Base-by-base conservation (phyloP, 2,797 vertebrate species). In the Esox masquinongy region DNA sequence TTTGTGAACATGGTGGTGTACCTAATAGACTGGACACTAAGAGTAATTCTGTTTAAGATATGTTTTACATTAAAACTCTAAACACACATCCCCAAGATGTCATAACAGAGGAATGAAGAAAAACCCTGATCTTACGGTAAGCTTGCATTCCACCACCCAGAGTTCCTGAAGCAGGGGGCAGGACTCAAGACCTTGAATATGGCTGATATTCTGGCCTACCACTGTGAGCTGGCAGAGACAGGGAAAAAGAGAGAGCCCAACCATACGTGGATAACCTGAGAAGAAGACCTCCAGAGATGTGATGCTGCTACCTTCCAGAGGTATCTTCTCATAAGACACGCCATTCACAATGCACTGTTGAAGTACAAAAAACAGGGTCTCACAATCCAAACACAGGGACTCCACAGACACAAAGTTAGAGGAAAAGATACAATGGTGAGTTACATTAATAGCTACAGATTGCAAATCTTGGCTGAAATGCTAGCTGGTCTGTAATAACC, bases 281-380 rank as follows among this genome's bases (percentile, higher is more conserved):
- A 97, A 96, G 90, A 97, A 96, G 85, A 96, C 93, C 86, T 97
- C 91, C 83, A 97, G 83, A 61, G 88, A 91, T 59, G 74, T 84
- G 74, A 88, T 76, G 72, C 80, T 83, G 66, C 89, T 80, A 81
- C 92, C 92, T 67, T 95, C 93, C 81, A 93, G 83, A 76, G 80
- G 84, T 84, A 93, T 43, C 36, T 91, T 93, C 70, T 97, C 94
- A 82, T 92, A 93, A 79, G 83, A 91, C 0, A 95, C 79, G 73
- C 95, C 94, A 87, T 96, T 97, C 82, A 90, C 89, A 63, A 88
- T 47, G 78, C 94, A 97, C 96, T 97, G 91, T 77, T 63, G 24
- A 82, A n/a, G 78, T 78, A 72, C 64, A 76, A 50, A n/a, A 51
- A 47, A 49, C 6, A 15, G 43, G 26, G 31, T 47, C n/a, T 24